These are phyloP conservation scores for Parnassius mnemosyne DNA, from an alignment of 2,888 invertebrate genomes.

Conservation along the genomic window DNA sequence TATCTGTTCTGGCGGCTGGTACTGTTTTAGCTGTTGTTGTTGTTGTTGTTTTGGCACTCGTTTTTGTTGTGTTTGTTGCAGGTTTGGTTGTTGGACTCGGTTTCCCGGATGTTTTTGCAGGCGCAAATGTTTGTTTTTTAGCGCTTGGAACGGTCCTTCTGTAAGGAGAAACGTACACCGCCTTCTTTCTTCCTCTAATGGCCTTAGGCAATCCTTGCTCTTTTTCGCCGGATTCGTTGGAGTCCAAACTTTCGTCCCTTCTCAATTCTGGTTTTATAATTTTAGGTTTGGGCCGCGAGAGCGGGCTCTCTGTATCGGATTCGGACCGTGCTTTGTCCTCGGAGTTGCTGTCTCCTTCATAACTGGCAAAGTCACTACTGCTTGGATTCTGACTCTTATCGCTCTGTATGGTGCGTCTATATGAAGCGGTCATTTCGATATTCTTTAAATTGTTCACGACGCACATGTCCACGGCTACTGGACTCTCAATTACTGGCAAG, in stretches of 20 bases:
- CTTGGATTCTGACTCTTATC: conserved; percentile 54
- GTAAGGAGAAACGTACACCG: conserved; percentile 84
- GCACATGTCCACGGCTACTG: conserved; percentile 69
- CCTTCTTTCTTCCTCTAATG: conserved; percentile 84
- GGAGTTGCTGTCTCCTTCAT: conserved; percentile 81
- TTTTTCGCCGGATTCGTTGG: conserved; percentile 68
- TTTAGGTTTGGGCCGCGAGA: conserved; percentile 74
- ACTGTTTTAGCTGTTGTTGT: conserved; percentile 49
- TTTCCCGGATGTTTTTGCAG: conserved; percentile 39
- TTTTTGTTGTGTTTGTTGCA: conserved; percentile 44
- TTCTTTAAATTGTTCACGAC: conserved; percentile 73
- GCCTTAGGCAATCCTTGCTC: conserved; percentile 76
- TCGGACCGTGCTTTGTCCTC: conserved; percentile 78
- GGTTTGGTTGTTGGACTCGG: conserved; percentile 41
- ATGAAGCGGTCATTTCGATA: conserved; percentile 68
- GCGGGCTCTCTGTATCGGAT: conserved; percentile 60
- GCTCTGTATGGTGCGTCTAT: conserved; percentile 43
- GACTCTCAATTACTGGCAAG: conserved; percentile 71
- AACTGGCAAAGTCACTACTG: conserved; percentile 70
- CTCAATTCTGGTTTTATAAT: conserved; percentile 77
- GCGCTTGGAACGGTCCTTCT: conserved; percentile 56
- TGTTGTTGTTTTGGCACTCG: conserved; percentile 54
- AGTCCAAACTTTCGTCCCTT: conserved; percentile 67
- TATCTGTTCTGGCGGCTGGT: conserved; percentile 47
- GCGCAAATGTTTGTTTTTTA: conserved; percentile 51